phyloP scores from a whole-genome alignment of 2,113 vertebrate species.

The Steatornis caripensis region DNA sequence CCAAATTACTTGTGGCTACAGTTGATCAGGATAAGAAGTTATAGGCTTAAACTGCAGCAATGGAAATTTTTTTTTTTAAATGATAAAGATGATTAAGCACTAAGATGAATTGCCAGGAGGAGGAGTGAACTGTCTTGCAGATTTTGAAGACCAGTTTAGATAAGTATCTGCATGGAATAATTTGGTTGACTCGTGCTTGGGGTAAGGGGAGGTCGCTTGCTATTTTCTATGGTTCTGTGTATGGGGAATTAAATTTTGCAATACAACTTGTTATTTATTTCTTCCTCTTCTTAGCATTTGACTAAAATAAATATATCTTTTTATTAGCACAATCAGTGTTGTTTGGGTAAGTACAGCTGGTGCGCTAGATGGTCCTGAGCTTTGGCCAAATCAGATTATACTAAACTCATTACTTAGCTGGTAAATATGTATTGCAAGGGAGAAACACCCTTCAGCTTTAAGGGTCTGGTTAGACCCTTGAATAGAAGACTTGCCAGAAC shows the following conservation, averaged over 20 bases:
- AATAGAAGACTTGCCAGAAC: background rate
- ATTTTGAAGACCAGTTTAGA: background rate
- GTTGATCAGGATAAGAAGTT: background rate
- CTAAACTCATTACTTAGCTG: background rate
- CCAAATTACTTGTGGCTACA: background rate
- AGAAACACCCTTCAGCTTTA: background rate
- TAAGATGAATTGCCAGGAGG: background rate
- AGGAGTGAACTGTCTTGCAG: background rate
- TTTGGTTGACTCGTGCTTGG: background rate
- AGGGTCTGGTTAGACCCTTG: background rate
- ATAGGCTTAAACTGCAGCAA: background rate
- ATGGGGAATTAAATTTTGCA: background rate
- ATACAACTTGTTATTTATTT: background rate
- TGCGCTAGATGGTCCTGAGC: background rate
- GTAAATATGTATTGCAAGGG: background rate
- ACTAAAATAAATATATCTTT: background rate
- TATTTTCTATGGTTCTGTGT: background rate
- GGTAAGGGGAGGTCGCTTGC: background rate
- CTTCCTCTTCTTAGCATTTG: background rate
- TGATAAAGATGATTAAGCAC: background rate
- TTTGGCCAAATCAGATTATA: background rate
- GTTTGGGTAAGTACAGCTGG: slow-evolving; percentile 41
- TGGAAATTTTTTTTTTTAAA: background rate
- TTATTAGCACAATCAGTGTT: background rate
- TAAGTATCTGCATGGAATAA: background rate